phyloP scores from a whole-genome alignment of 2,888 invertebrate genomes.

The Digitonthophagus gazella region DNA sequence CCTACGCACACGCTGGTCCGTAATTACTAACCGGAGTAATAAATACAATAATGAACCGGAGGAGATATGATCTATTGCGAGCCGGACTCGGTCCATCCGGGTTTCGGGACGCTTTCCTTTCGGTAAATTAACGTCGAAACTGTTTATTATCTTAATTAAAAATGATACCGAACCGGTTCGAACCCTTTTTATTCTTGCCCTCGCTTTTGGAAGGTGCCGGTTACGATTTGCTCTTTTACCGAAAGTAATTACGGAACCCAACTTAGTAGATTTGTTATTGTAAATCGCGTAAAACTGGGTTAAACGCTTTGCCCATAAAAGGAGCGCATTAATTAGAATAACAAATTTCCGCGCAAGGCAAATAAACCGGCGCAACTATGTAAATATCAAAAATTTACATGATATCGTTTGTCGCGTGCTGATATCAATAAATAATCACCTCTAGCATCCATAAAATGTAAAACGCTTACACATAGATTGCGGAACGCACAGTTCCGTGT shows the following conservation, averaged over 20 bases:
- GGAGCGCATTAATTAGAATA: background rate
- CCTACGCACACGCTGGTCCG: slow-evolving; percentile 29
- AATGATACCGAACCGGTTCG: slow-evolving; percentile 15
- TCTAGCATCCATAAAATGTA: background rate
- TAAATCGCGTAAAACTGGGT: background rate
- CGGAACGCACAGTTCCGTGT: background rate
- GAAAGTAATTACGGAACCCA: too few species aligned
- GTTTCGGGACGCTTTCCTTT: background rate
- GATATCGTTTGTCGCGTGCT: background rate
- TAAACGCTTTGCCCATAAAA: background rate
- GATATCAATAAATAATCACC: background rate
- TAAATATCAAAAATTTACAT: background rate
- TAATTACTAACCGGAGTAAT: slow-evolving; percentile 26
- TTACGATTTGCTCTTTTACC: too few species aligned
- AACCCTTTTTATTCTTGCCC: background rate
- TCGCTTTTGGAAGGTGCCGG: too few species aligned
- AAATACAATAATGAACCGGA: slow-evolving; percentile 22
- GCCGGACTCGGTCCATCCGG: background rate
- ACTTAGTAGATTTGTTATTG: background rate
- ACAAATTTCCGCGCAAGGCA: background rate
- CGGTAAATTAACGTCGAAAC: slow-evolving; percentile 19
- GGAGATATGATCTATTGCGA: slow-evolving; percentile 23
- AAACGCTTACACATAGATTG: background rate
- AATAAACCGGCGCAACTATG: background rate
- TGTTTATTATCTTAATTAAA: slow-evolving; percentile 25